Evolutionary conservation across 2,797 vertebrate genomes (phyloP), one percentile per base, ranked within the genome.

Genomic region (Silurus aristotelis): DNA sequence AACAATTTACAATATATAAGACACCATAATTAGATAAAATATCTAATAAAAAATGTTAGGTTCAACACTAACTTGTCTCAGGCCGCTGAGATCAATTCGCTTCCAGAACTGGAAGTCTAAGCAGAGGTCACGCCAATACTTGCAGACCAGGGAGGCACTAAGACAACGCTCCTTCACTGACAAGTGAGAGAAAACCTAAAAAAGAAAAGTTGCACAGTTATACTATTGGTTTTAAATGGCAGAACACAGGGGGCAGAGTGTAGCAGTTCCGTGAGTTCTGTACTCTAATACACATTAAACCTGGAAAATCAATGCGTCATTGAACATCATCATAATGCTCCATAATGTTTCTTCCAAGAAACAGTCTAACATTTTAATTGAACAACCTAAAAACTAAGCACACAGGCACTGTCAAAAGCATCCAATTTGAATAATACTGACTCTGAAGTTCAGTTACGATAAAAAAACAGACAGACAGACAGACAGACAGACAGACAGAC

Each of bases 31-130:
- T 31, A 27, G 6, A 19, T 38, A 19, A 60, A 77, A 58, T 31
- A 20, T 20, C 2, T 13, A 13, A 12, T 12, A 58, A 77, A 31
- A 27, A 1, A 31, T 31, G n/a, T 19, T 58, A 25, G 5, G 9
- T 31, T 60, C 22, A 38, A 15, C 43, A 84, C 92, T 92, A 95
- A 99, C 98, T 95, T 99, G 97, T 90, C 99, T 97, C 89, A 97
- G 96, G 94, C 97, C 97, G 92, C 97, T 99, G 92, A 99, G 97
- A 93, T 99, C 98, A 72, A 99, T 94, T 91, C 98, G 97, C 92
- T 99, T 99, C 98, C 98, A 99, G 94, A 99, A 99, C 91, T 99
- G 98, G 92, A 99, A 99, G 93, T 99, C 98, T 93, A 99, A 95
- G 93, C 98, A 99, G 88, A 99, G 98, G 85, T 99, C 98, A 86